Conservation (phyloP, 1,140 invertebrate genomes). For the Octopus sinensis region DNA sequence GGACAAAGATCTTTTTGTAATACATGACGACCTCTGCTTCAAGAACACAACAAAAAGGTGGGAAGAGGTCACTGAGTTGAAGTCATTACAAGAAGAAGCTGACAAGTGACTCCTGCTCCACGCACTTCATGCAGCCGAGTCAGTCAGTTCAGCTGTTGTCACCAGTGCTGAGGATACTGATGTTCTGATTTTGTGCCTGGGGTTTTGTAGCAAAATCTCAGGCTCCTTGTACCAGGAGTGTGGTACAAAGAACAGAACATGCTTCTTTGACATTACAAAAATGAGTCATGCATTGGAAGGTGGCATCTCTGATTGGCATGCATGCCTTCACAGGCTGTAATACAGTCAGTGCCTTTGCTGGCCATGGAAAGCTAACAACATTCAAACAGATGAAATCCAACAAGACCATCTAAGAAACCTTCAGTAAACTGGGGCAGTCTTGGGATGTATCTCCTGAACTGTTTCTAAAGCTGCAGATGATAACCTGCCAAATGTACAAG, state of each 20-base stretch:
- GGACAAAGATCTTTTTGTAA: neutral
- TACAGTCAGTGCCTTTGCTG: constrained; percentile 21
- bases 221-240: neutral
- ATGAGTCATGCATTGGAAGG: constrained; percentile 2
- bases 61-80: neutral
- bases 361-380: constrained; percentile 8
- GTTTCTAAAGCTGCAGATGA: constrained; percentile 6
- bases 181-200: neutral
- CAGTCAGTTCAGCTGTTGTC: neutral
- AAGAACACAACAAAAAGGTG: neutral
- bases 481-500: constrained; percentile 11
- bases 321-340: constrained; percentile 24
- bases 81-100: neutral
- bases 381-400: neutral
- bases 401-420: constrained; percentile 8
- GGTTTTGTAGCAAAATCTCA: neutral
- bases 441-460: constrained; percentile 20
- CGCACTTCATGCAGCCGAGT: neutral
- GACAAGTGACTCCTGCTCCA: neutral
- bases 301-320: constrained; percentile 24
- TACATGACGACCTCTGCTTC: too few species aligned
- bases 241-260: neutral
- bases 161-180: neutral
- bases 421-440: constrained; percentile 17
- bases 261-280: neutral